phyloP scores from a whole-genome alignment of 2,888 invertebrate genomes.

The Eilema depressum region DNA sequence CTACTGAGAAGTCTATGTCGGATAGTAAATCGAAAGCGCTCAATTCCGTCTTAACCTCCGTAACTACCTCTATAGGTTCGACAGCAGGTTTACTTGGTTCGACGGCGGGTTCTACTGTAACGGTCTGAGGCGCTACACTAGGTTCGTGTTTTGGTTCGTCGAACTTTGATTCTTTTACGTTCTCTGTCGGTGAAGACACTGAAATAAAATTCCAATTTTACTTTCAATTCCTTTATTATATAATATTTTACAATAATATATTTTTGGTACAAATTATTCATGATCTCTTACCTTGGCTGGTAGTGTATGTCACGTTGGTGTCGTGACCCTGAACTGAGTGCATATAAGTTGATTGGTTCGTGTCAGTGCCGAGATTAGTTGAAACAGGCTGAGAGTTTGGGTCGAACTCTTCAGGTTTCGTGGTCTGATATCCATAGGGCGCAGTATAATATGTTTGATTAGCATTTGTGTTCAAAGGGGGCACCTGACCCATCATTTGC shows the following conservation, averaged over 20 bases:
- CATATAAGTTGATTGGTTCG: constrained; percentile 78
- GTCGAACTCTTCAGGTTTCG: constrained; percentile 22
- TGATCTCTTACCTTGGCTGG: constrained; percentile 76
- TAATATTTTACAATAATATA: constrained; percentile 50
- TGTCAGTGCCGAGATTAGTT: constrained; percentile 71
- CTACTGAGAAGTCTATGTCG: constrained; percentile 91
- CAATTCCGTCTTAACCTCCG: constrained; percentile 63
- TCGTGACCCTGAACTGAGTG: constrained; percentile 69
- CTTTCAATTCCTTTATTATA: constrained; percentile 64
- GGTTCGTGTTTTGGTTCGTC: constrained; percentile 43
- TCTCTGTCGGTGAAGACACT: constrained; percentile 75
- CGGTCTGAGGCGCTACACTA: constrained; percentile 33
- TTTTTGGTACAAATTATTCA: constrained; percentile 44
- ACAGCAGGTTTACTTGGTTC: constrained; percentile 41
- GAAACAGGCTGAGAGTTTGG: constrained; percentile 57
- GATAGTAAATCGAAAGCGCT: constrained; percentile 91
- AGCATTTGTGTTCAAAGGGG: constrained; percentile 51
- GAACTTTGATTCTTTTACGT: constrained; percentile 58
- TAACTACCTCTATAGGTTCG: constrained; percentile 44
- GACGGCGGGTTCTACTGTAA: constrained; percentile 20
- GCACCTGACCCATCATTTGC: constrained; percentile 49
- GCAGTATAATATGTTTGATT: constrained; percentile 78
- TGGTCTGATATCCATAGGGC: constrained; percentile 82
- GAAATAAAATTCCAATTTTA: constrained; percentile 68
- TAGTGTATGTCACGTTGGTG: constrained; percentile 71